Percentiles rank a stretch among this genome's conserved stretches.
phyloP scores from a whole-genome alignment of 1,140 invertebrate genomes.

The Sarcophaga bullata region DNA sequence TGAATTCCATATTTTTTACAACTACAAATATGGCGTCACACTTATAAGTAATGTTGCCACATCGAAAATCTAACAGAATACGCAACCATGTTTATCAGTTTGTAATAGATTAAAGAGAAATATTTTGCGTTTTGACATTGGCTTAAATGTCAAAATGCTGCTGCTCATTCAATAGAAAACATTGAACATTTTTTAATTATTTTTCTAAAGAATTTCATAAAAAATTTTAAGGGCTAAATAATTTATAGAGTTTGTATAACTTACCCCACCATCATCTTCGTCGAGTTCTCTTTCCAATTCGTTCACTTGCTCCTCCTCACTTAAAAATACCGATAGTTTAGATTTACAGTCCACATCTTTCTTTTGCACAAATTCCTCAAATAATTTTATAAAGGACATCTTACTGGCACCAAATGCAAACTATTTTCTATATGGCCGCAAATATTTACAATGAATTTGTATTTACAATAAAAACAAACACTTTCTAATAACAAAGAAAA shows the following conservation, averaged over 20 bases:
- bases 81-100: background rate
- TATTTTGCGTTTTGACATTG: background rate
- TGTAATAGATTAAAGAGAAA: conserved; percentile 2
- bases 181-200: background rate
- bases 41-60: background rate
- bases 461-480: too few relatives aligned
- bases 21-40: conserved; percentile 30
- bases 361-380: conserved; percentile 34
- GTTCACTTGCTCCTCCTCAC: background rate
- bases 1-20: conserved; percentile 11
- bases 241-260: background rate
- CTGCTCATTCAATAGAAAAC: background rate
- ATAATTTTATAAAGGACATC: conserved; percentile 34
- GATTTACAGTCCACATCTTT: conserved; percentile 12
- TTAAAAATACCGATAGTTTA: background rate
- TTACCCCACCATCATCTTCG: conserved; percentile 27
- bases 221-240: background rate
- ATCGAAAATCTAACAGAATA: background rate
- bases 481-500: too few relatives aligned
- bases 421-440: background rate
- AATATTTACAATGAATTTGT: too few relatives aligned
- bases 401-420: background rate
- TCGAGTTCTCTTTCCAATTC: background rate
- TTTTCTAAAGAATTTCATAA: too few relatives aligned
- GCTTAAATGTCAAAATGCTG: conserved; percentile 6